Evolutionary conservation across 2,888 invertebrate genomes (phyloP).

Genomic region (Achlya flavicornis): DNA sequence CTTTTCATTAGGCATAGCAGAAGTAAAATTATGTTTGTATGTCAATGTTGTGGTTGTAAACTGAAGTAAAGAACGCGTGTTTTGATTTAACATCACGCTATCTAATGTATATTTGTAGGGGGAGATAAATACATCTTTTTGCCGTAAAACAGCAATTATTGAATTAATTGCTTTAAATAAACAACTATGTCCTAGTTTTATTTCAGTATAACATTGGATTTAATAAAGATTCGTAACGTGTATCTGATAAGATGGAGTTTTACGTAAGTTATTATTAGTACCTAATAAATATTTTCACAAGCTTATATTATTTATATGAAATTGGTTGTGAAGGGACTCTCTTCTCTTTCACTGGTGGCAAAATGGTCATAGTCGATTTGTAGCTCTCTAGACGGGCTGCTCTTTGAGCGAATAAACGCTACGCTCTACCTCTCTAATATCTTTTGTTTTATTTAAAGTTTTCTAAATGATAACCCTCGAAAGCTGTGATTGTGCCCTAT

Average conservation of each 20-base stretch:
- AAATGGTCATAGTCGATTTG: too few relatives aligned
- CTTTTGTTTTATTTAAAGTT: too few relatives aligned
- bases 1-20: neutral
- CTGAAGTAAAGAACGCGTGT: neutral
- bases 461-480: too few relatives aligned
- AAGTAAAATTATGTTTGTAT: neutral
- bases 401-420: too few relatives aligned
- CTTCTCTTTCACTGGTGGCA: too few relatives aligned
- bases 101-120: neutral
- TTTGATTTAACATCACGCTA: conserved; percentile 1
- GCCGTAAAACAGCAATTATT: neutral
- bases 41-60: conserved; percentile 1
- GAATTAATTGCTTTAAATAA: neutral
- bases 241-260: neutral
- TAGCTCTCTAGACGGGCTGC: too few relatives aligned
- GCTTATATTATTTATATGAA: neutral
- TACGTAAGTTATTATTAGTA: neutral
- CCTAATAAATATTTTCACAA: too few relatives aligned
- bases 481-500: too few relatives aligned
- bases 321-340: too few relatives aligned
- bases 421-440: too few relatives aligned
- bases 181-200: neutral
- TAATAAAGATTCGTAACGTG: conserved; percentile 1
- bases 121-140: neutral
- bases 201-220: neutral